Conservation (phyloP, 1,140 invertebrate genomes). For the Cydia amplana region DNA sequence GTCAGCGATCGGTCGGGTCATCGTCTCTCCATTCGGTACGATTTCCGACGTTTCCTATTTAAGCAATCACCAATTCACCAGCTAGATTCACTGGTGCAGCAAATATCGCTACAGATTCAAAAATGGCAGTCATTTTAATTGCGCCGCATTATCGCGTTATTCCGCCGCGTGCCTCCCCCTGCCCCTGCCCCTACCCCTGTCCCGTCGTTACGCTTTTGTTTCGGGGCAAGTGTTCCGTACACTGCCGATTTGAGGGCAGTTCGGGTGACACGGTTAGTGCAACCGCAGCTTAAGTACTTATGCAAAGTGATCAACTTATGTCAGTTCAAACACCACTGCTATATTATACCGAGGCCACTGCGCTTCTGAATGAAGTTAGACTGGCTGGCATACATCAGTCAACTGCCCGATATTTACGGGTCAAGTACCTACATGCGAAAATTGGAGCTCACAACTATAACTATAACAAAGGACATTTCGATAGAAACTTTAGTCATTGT, state of each 20-base stretch:
- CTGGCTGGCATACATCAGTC: too few relatives aligned
- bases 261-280: neutral
- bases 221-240: neutral
- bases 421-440: too few relatives aligned
- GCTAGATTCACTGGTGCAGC: neutral
- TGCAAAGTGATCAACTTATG: neutral
- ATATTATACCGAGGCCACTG: too few relatives aligned
- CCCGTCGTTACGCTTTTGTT: neutral
- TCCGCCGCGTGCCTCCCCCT: conserved; percentile 4
- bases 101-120: conserved; percentile 4
- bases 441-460: too few relatives aligned
- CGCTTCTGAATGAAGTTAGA: too few relatives aligned
- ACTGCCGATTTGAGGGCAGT: neutral
- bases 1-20: too few relatives aligned
- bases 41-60: too few relatives aligned
- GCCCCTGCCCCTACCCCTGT: neutral
- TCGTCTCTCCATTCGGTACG: too few relatives aligned
- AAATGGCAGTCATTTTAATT: conserved; percentile 8
- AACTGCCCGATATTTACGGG: too few relatives aligned
- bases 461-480: too few relatives aligned
- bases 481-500: too few relatives aligned
- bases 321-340: neutral
- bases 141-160: conserved; percentile 10
- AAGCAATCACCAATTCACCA: neutral
- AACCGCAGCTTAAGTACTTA: neutral